These are phyloP conservation scores for Schizotus pectinicornis DNA, from an alignment of 2,888 invertebrate genomes.

Conservation along the genomic window DNA sequence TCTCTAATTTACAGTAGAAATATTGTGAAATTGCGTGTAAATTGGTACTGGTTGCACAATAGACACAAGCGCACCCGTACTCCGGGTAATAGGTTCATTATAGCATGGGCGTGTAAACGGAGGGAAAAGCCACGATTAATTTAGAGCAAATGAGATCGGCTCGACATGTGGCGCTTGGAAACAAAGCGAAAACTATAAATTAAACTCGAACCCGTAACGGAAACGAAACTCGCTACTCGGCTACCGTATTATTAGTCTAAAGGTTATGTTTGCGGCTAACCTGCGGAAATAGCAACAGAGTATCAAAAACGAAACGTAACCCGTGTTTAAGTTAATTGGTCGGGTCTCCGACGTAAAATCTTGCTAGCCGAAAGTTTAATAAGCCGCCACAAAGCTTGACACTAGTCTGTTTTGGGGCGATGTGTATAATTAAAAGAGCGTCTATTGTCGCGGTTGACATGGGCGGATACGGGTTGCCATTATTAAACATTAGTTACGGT, in stretches of 20 bases:
- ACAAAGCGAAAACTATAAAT: slow-evolving; percentile 27
- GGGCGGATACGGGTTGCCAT: slow-evolving; percentile 15
- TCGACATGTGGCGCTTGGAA: slow-evolving; percentile 16
- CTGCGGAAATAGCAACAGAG: slow-evolving; percentile 35
- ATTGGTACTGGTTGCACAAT: slow-evolving; percentile 10
- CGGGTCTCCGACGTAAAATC: no score
- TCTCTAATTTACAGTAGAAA: slow-evolving; percentile 19
- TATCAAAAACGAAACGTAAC: slow-evolving; percentile 19
- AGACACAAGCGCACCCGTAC: slow-evolving; percentile 6
- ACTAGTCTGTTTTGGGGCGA: not conserved
- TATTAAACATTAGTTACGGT: slow-evolving; percentile 28
- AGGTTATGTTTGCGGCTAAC: slow-evolving; percentile 19
- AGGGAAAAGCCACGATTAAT: slow-evolving; percentile 16
- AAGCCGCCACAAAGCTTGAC: slow-evolving; percentile 6
- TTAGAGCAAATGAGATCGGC: slow-evolving; percentile 18
- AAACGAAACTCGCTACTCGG: slow-evolving; percentile 19
- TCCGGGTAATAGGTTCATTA: slow-evolving; percentile 24
- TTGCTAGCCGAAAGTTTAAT: not conserved
- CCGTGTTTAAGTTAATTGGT: slow-evolving; percentile 31
- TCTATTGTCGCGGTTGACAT: slow-evolving; percentile 18
- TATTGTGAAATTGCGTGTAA: slow-evolving; percentile 17
- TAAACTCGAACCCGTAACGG: slow-evolving; percentile 22
- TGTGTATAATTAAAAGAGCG: slow-evolving; percentile 13
- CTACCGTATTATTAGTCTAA: slow-evolving; percentile 32
- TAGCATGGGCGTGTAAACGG: slow-evolving; percentile 15